phyloP scores from a whole-genome alignment of 2,113 vertebrate species.

The Haemorhous mexicanus region DNA sequence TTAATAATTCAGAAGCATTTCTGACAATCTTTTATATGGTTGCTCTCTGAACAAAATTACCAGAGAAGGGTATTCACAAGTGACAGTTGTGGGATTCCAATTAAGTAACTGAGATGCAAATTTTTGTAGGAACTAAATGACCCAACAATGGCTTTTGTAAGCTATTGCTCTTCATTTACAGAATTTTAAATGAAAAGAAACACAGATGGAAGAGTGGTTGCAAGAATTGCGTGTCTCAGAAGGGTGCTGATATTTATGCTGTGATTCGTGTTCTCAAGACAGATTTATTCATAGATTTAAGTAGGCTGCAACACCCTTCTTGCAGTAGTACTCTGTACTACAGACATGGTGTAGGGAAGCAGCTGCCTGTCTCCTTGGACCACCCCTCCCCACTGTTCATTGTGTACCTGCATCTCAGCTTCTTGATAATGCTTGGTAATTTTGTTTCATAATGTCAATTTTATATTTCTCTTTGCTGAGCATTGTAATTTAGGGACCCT shows the following conservation, averaged over 20 bases:
- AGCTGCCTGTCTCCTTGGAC: background rate
- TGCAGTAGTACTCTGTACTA: slow-evolving; percentile 26
- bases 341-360: background rate
- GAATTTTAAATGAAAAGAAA: background rate
- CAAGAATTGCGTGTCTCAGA: background rate
- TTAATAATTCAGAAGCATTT: background rate
- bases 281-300: slow-evolving; percentile 29
- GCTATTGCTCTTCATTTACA: background rate
- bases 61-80: background rate
- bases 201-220: slow-evolving; percentile 4
- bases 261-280: background rate
- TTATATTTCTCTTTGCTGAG: background rate
- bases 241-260: slow-evolving; percentile 19
- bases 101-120: background rate
- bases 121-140: background rate
- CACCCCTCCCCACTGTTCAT: background rate
- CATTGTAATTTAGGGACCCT: background rate
- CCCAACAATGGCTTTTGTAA: background rate
- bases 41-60: background rate
- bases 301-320: background rate
- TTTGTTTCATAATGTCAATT: background rate
- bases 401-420: background rate
- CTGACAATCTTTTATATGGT: background rate
- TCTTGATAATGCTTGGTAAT: background rate
- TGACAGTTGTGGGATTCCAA: background rate